phyloP scores from a whole-genome alignment of 2,888 invertebrate genomes.

The Pterobdella sp. region DNA sequence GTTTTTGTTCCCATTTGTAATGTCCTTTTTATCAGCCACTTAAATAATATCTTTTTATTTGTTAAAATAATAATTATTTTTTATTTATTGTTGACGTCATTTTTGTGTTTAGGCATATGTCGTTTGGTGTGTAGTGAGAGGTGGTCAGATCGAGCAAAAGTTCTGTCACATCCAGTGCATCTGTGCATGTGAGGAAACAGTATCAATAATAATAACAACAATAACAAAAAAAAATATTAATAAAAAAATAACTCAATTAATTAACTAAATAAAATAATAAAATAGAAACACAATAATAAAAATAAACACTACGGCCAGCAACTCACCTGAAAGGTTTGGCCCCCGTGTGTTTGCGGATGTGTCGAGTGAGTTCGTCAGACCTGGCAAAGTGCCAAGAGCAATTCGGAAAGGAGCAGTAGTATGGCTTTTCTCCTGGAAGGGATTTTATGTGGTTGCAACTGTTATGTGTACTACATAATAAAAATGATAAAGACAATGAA shows the following conservation, averaged over 20 bases:
- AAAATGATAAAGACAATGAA: not conserved
- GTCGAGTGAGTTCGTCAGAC: constrained; percentile 58
- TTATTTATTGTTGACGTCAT: not conserved
- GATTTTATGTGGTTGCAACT: too few species aligned
- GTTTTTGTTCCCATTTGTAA: too few species aligned
- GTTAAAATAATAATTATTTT: not conserved
- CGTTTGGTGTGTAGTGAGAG: constrained; percentile 59
- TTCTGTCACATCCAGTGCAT: constrained; percentile 57
- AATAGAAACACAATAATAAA: not conserved
- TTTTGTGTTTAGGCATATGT: constrained; percentile 65
- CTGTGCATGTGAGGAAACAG: not conserved
- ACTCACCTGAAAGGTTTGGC: constrained; percentile 55
- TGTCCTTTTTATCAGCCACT: too few species aligned
- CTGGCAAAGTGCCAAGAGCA: constrained; percentile 59
- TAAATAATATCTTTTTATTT: too few species aligned
- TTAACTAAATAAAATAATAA: not conserved
- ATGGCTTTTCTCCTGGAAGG: constrained; percentile 57
- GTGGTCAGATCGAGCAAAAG: constrained; percentile 59
- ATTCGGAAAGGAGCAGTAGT: constrained; percentile 56
- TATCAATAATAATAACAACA: not conserved
- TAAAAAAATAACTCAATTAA: not conserved
- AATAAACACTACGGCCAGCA: not conserved
- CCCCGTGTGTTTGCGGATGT: constrained; percentile 58
- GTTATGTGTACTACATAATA: too few species aligned
- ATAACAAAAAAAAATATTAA: not conserved